Evolutionary conservation across 2,888 invertebrate species (phyloP), one percentile per base, ranked within the genome.

Genomic region (Nesidiocoris tenuis): DNA sequence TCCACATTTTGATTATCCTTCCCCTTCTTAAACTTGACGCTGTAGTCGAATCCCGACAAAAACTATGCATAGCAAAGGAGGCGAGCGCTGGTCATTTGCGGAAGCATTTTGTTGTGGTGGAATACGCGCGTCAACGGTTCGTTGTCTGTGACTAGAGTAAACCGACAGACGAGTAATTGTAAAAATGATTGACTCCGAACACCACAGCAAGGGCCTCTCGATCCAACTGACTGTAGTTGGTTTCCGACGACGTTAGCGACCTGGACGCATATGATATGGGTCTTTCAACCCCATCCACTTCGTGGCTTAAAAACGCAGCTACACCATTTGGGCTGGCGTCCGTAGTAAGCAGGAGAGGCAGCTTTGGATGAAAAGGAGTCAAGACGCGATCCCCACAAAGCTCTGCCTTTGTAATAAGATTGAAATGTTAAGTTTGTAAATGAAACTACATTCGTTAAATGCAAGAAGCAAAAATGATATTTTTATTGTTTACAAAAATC

Each of bases 161-260:
- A 63, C 12, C 12, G 18, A 17, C 22, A 16, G 12, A 63, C 1
- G 24, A 21, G n/a, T 63, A 63, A 22, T 63, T 9, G 17, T 63
- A 63, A n/a, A 63, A 63, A 18, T 63, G 63, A 16, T 19, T 22
- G 5, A 63, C 63, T 9, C 63, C 63, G 17, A 63, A 63, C 7
- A 63, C 23, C 12, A 79, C 71, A 3, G 79, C 77, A 9, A 74
- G 24, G 12, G 78, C 79, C 75, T 79, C 78, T 23, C 75, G 57
- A 66, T 78, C 77, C n/a, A 78, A 39, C 56, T 79, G 79, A 18
- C 74, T 65, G 24, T 78, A 79, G 66, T 81, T 82, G 67, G 81
- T 80, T 78, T 83, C 82, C 7, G 82, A 79, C 61, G 77, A 77
- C 1, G 80, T 79, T 22, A 82, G 76, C 1, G 81, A 74, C 16